Base-by-base conservation (phyloP, 2,113 vertebrate genomes). In the Ornithorhynchus anatinus region DNA sequence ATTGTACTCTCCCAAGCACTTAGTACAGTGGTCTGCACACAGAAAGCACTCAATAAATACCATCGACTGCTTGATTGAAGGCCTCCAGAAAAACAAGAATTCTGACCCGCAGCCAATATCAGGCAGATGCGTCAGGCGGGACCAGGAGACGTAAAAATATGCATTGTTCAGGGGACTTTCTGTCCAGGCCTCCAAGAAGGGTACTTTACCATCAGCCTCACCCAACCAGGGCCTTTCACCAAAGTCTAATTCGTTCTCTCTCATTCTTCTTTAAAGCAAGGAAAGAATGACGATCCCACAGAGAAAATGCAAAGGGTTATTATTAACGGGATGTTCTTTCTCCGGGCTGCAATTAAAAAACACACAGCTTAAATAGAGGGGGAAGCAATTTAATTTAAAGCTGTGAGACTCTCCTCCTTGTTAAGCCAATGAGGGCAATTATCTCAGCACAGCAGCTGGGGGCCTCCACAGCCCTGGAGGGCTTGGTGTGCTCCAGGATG, bases 281-380 rank as follows among this genome's bases (percentile, higher is more conserved):
- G 32, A 15, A 52, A 63, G 32, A 54, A 37, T 47, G 20, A 6
- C 4, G 12, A 13, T 48, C 67, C 54, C 54, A 70, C 52, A 43
- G 38, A 59, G 59, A 56, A 58, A 64, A 35, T 9, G 0, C 47
- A 48, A 69, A 69, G n/a, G 27, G 8, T 36, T 39, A 31, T 43
- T 44, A 59, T 44, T 45, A 50, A 58, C 2, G 33, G 69, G 61
- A 61, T 2, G 25, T 17, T 68, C 39, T 33, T 68, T 72, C 58
- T 15, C 23, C 27, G 39, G 42, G 12, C 25, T 29, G 4, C 29
- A 48, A 27, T n/a, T n/a, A 27, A 27, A 48, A 47, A 47, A 9
- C 44, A n/a, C 25, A 23, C 44, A 47, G 5, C 22, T 47, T 47
- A 47, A 25, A 47, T 16, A 17, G 45, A n/a, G 14, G 14, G 27